Evolutionary conservation across 2,113 vertebrate genomes (phyloP).

Genomic region (Glaucidium brasilianum): DNA sequence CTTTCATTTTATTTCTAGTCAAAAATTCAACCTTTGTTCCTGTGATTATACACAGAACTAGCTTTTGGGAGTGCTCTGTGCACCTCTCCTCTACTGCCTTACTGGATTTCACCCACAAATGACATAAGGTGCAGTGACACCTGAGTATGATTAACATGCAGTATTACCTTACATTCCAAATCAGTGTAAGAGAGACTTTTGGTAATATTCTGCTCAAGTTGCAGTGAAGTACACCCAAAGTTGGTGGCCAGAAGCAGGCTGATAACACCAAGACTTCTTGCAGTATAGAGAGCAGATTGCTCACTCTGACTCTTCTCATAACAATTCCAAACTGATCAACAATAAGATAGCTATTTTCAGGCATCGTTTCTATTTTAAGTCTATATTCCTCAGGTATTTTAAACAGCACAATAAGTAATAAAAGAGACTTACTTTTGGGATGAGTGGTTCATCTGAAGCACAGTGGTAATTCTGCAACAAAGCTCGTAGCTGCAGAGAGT

Average conservation of each 20-base stretch:
- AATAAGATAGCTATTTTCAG: background rate
- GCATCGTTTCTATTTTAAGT: background rate
- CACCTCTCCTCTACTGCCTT: background rate
- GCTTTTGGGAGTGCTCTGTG: background rate
- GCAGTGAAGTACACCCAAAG: background rate
- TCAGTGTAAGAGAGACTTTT: background rate
- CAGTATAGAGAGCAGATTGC: background rate
- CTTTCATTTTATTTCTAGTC: background rate
- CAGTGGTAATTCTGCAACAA: conserved; percentile 96
- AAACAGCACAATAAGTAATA: background rate
- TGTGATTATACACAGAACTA: background rate
- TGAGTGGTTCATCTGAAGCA: conserved; percentile 94
- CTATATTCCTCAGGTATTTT: background rate
- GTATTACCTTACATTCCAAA: background rate
- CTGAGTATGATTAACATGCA: background rate
- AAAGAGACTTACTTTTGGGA: conserved; percentile 85
- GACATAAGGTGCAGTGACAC: background rate
- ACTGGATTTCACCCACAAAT: background rate
- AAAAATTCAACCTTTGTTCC: background rate
- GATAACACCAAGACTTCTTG: background rate
- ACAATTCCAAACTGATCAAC: background rate
- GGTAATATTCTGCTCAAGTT: background rate
- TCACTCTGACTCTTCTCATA: background rate
- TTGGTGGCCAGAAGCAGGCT: background rate
- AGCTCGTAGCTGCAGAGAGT: conserved; percentile 94